Base-by-base conservation (phyloP, 2,113 vertebrate species). In the Carollia perspicillata region DNA sequence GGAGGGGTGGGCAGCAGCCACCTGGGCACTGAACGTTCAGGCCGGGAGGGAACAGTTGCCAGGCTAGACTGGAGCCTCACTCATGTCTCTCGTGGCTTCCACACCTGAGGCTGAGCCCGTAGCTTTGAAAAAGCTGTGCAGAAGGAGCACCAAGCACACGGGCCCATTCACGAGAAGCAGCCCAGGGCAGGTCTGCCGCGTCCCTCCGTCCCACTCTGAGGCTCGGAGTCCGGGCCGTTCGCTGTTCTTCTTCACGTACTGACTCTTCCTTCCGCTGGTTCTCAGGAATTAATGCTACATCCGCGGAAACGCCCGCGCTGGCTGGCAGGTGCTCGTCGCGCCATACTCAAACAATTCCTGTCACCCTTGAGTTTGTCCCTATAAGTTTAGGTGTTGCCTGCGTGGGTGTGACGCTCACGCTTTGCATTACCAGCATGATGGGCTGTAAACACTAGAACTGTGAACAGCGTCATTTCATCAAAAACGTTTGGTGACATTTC, bases 271-370 rank as follows among this genome's bases (percentile, higher is more conserved):
- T 88, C 91, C 51, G 47, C 77, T 2, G n/a, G 37, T 30, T 35
- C 89, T 40, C n/a, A 12, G 37, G 74, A 58, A 75, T 92, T 40
- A 71, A 93, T 30, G 60, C 23, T 23, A 5, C 18, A 53, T 51
- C 35, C 71, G 51, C 42, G 42, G 0, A 0, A 2, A 69, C 13
- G 60, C 28, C 75, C 37, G 0, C 0, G 7, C 60, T 0, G 28
- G 22, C 69, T 1, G 37, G 81, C 63, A 66, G 37, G 30, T 33
- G 17, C 95, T 83, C 66, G 37, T 65, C 28, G 69, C 26, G 33
- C 33, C 13, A 17, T 55, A 37, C 63, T 83, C 81, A 53, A 94
- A 78, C 65, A 30, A 28, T 6, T 84, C 63, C 1, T 6, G 26
- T 74, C 22, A 6, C 77, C 81, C 60, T 71, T 53, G 42, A 18